Evolutionary conservation across 2,888 invertebrate genomes (phyloP), one percentile per base, ranked within the genome.

Genomic region (Athripsodes cinereus): DNA sequence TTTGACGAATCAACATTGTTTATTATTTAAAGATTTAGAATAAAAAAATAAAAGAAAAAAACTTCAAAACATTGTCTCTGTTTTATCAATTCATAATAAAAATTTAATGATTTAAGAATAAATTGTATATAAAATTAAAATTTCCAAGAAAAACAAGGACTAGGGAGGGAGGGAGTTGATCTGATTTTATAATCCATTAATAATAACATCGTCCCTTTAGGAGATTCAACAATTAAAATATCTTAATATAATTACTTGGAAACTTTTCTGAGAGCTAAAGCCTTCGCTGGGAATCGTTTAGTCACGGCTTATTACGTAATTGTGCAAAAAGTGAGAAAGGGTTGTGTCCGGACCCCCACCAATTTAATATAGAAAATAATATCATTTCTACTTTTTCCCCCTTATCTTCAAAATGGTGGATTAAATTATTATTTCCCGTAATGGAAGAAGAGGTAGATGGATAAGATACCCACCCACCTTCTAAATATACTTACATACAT

Each of bases 351-450:
- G 55, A 52, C 57, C 57, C 56, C 35, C 52, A 26, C 2, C 40
- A 40, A 16, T 50, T 57, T 52, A 31, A 20, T 51, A 44, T 13
- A 19, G 26, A 51, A 40, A 40, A 40, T 40, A 57, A 57, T 48
- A 51, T 53, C 53, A 19, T 44, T 53, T 48, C 50, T 50, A 20
- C 26, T 26, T 18, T 44, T 47, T 51, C 55, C 40, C 48, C 21
- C 49, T 40, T 18, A 49, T 35, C 53, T 19, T 13, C 50, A 20
- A 16, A 60, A 60, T 62, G 62, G 62, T 60, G 69, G 69, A 73
- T 74, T 74, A 73, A 75, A 74, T 71, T 73, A 74, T 71, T 73
- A 69, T 70, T 72, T 69, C 67, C 34, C 61, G 58, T 59, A 64
- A 63, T 63, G 59, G 61, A 40, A 40, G 13, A 8, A 31, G 31